These are phyloP conservation scores for Gallinago paraguaiae DNA, from an alignment of 2,113 vertebrate species.

Conservation along the genomic window DNA sequence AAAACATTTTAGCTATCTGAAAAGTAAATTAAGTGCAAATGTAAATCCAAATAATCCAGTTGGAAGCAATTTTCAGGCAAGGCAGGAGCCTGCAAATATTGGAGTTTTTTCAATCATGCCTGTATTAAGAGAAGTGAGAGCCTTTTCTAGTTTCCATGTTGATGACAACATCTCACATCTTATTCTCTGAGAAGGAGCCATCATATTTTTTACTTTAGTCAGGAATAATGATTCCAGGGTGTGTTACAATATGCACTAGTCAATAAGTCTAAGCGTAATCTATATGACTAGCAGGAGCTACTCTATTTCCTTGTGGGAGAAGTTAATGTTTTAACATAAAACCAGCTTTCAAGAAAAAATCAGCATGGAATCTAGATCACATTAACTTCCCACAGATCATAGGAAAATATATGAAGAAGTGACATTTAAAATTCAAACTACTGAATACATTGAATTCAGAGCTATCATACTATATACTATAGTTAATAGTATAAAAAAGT, in stretches of 20 bases:
- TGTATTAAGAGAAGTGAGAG: neutral
- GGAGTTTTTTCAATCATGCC: neutral
- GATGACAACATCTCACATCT: neutral
- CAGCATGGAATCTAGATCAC: neutral
- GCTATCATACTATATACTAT: neutral
- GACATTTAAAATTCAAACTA: neutral
- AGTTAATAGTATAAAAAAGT: neutral
- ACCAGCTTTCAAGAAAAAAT: neutral
- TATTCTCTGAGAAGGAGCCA: fast-evolving
- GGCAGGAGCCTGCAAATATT: neutral
- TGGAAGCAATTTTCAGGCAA: neutral
- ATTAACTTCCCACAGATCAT: neutral
- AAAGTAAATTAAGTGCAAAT: neutral
- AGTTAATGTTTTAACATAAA: neutral
- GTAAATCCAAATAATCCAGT: neutral
- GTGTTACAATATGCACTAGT: neutral
- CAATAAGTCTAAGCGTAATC: neutral
- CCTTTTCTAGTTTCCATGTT: neutral
- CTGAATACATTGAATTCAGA: neutral
- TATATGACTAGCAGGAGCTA: neutral
- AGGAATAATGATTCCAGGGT: neutral
- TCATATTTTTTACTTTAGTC: neutral
- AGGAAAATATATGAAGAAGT: neutral
- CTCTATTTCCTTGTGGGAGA: neutral
- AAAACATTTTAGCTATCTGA: neutral